Base-by-base conservation (phyloP, 2,888 invertebrate genomes). In the Endotricha flammealis region DNA sequence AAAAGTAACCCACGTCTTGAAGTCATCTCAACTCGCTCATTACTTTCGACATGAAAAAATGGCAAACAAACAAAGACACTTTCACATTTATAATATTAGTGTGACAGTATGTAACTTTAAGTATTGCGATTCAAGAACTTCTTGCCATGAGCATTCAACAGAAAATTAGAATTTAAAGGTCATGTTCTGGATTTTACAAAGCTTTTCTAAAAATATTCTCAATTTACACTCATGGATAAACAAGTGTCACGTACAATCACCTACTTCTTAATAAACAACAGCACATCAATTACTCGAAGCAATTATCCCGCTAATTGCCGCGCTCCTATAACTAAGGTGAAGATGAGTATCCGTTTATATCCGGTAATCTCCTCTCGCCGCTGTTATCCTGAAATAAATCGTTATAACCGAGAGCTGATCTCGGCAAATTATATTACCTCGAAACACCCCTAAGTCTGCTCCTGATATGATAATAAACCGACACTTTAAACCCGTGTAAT, bases 401-500 rank as follows among this genome's bases (percentile, higher is more conserved):
- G 34, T 36, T 27, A 32, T 11, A 39, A 33, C 33, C 12, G 29
- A 12, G 32, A 24, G 11, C 9, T 27, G 33, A 29, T 14, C 14
- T 8, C 28, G 3, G 28, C 13, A 13, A 14, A 28, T 28, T 12
- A 28, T 13, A 28, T 28, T 28, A 13, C 28, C 20, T 20, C 20
- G 20, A 24, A 28, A 12, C 12, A 23, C 22, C 16, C 31, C 39
- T 37, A 36, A 40, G 35, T 34, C 32, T 32, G 14, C 38, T 34
- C 41, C 35, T 39, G 38, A 38, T 47, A 41, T 38, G 36, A 38
- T 43, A 44, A 50, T 50, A 46, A 45, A 44, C 42, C 47, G 38
- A 47, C 46, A 51, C 42, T 57, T 57, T 48, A 50, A 48, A 41
- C 44, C 47, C 42, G 34, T 49, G 44, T 57, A 55, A 57, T 56